Conservation (phyloP, 2,113 vertebrate genomes). For the Indri indri region DNA sequence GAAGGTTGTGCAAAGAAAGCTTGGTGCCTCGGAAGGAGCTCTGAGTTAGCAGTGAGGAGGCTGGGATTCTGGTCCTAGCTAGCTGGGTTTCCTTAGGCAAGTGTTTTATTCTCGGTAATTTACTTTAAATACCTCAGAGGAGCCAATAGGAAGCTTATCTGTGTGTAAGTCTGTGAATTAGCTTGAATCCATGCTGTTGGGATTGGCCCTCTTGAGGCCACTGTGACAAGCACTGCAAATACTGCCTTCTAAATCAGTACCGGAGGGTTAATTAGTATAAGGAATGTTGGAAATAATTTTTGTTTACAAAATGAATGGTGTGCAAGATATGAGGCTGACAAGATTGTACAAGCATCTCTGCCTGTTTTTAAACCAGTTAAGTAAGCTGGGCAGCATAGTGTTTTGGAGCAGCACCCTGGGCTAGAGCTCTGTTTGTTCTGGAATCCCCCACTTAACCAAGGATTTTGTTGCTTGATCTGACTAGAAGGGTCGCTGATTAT, state of each 20-base stretch:
- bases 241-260: background rate
- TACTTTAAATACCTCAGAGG: background rate
- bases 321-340: background rate
- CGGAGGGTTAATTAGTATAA: background rate
- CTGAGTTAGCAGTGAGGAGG: background rate
- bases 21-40: background rate
- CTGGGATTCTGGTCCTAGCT: background rate
- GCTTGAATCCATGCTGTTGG: background rate
- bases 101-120: background rate
- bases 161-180: background rate
- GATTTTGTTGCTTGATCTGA: background rate
- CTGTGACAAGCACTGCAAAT: background rate
- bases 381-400: background rate
- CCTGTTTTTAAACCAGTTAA: background rate
- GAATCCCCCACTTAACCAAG: background rate
- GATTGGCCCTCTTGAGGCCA: background rate
- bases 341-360: background rate
- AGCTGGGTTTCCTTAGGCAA: background rate
- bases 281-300: background rate
- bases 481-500: background rate
- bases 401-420: background rate
- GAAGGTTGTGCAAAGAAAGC: background rate
- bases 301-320: background rate
- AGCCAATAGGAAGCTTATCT: background rate
- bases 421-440: background rate